phyloP scores from a whole-genome alignment of 2,113 vertebrate species.

The Gopherus flavomarginatus region DNA sequence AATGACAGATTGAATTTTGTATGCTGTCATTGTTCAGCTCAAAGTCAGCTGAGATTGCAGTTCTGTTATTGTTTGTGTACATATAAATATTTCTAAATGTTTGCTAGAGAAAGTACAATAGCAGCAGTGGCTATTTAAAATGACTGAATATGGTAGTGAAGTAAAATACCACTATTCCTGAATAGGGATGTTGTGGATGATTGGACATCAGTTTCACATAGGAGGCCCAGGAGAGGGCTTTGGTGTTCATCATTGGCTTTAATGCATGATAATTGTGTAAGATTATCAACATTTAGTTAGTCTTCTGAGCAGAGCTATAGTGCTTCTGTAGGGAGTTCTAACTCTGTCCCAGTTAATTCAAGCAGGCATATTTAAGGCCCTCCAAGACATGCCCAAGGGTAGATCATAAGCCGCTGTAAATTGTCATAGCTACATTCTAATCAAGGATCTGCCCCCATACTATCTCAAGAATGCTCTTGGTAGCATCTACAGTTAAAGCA shows the following conservation, averaged over 20 bases:
- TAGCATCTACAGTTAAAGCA: neutral
- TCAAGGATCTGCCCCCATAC: neutral
- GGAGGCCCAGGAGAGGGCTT: neutral
- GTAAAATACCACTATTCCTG: neutral
- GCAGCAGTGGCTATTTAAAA: neutral
- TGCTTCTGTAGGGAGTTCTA: neutral
- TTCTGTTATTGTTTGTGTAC: neutral
- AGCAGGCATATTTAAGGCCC: neutral
- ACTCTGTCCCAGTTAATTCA: neutral
- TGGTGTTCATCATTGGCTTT: neutral
- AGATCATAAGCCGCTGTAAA: neutral
- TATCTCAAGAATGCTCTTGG: neutral
- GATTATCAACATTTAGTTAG: neutral
- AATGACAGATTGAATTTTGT: neutral
- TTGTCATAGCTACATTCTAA: neutral
- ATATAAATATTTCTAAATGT: neutral
- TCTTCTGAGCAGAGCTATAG: neutral
- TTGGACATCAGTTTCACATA: neutral
- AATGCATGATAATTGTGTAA: neutral
- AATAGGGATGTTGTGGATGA: neutral
- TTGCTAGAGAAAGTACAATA: neutral
- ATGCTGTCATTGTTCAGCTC: neutral
- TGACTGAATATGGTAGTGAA: neutral
- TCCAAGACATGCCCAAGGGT: neutral
- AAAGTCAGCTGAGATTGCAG: neutral